A percentile compares a stretch with the other conserved stretches of the same genome.
phyloP scores from a whole-genome alignment of 2,888 invertebrate genomes.

The Altica lythri region DNA sequence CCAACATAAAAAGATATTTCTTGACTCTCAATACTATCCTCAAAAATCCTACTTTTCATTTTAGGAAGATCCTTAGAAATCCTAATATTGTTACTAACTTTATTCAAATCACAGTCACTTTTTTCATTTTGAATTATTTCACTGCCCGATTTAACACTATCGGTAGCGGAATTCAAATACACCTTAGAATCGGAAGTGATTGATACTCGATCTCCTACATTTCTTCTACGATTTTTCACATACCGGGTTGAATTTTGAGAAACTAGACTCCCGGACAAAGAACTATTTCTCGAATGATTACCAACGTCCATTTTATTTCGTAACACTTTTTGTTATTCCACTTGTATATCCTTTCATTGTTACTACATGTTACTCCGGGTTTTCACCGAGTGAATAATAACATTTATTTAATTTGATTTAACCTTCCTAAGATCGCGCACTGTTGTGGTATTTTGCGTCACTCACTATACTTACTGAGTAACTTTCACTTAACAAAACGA shows the following conservation, averaged over 20 bases:
- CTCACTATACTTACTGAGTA: conserved; percentile 15
- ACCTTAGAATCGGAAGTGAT: conserved; percentile 64
- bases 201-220: conserved; percentile 66
- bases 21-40: conserved; percentile 52
- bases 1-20: conserved; percentile 55
- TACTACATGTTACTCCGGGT: conserved; percentile 7
- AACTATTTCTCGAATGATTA: conserved; percentile 22
- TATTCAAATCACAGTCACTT: conserved; percentile 34
- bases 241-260: conserved; percentile 20
- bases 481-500: conserved; percentile 28
- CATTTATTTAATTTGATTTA: conserved; percentile 1
- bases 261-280: conserved; percentile 21
- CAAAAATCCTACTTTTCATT: conserved; percentile 49
- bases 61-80: conserved; percentile 47
- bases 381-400: neutral
- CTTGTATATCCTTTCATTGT: too few relatives aligned
- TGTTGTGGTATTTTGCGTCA: conserved; percentile 20
- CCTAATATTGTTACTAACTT: conserved; percentile 39
- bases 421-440: conserved; percentile 18
- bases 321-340: neutral
- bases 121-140: conserved; percentile 15
- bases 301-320: conserved; percentile 25
- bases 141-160: conserved; percentile 21
- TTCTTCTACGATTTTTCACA: conserved; percentile 57
- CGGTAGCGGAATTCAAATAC: conserved; percentile 55